These are phyloP conservation scores for Condylura cristata DNA, from an alignment of 2,113 vertebrate species.

Conservation along the genomic window DNA sequence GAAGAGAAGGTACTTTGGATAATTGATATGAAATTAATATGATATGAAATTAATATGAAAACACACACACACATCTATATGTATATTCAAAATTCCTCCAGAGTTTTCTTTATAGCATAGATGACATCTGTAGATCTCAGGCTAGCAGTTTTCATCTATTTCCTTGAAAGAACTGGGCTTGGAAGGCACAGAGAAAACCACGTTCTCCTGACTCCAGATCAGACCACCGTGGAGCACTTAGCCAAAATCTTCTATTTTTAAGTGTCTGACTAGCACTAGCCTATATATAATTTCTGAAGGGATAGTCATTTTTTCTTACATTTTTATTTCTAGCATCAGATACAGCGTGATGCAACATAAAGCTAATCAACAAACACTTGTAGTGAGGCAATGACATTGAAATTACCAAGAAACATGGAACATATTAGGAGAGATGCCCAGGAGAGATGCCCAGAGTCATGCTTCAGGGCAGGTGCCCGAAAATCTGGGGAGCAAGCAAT, in stretches of 20 bases:
- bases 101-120: not conserved
- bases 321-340: not conserved
- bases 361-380: not conserved
- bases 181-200: not conserved
- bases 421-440: not conserved
- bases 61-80: no score
- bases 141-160: not conserved
- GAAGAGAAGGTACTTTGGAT: constrained; percentile 18
- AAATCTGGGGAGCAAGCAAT: not conserved
- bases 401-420: not conserved
- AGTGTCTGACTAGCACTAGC: not conserved
- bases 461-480: not conserved
- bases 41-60: no score
- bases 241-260: not conserved
- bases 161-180: not conserved
- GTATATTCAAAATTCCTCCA: not conserved
- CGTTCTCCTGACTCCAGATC: not conserved
- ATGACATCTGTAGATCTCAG: not conserved
- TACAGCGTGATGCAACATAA: not conserved
- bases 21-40: no score
- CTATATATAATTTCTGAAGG: not conserved
- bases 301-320: not conserved
- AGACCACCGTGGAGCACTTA: not conserved
- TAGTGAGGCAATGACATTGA: not conserved
- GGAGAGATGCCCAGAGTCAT: not conserved